Conservation (phyloP, 2,888 invertebrate species). For the Gymnoscelis rufifasciata region DNA sequence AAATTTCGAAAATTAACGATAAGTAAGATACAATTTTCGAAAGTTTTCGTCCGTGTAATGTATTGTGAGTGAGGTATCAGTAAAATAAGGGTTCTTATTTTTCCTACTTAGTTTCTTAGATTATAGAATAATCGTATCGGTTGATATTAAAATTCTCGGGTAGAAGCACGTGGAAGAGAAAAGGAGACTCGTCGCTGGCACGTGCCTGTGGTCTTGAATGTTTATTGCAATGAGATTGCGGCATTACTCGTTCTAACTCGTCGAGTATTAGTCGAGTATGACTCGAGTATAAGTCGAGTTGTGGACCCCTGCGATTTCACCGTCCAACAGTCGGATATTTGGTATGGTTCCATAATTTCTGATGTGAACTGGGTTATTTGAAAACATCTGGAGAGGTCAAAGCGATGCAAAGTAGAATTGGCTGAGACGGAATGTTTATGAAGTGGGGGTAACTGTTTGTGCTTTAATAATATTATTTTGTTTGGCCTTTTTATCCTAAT, state of each 20-base stretch:
- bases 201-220: slow-evolving; percentile 56
- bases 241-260: slow-evolving; percentile 44
- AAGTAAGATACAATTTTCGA: no score
- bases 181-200: slow-evolving; percentile 51
- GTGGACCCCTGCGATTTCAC: slow-evolving; percentile 35
- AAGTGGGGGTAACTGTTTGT: no score
- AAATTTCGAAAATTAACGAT: no score
- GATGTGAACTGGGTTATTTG: slow-evolving; percentile 1
- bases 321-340: slow-evolving; percentile 22
- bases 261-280: slow-evolving; percentile 34
- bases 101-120: no score
- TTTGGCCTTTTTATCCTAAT: no score
- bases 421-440: no score
- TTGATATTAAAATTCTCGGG: slow-evolving; percentile 6
- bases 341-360: slow-evolving; percentile 15
- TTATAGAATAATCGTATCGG: slow-evolving; percentile 23
- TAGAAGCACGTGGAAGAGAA: slow-evolving; percentile 15
- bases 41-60: no score
- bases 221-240: slow-evolving; percentile 68
- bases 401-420: neutral
- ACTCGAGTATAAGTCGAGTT: slow-evolving; percentile 46
- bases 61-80: no score
- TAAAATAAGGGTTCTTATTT: no score
- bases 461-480: no score
- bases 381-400: neutral